Evolutionary conservation across 2,888 invertebrate genomes (phyloP), one percentile per base, ranked within the genome.

Genomic region (Hypomecis atomaria): DNA sequence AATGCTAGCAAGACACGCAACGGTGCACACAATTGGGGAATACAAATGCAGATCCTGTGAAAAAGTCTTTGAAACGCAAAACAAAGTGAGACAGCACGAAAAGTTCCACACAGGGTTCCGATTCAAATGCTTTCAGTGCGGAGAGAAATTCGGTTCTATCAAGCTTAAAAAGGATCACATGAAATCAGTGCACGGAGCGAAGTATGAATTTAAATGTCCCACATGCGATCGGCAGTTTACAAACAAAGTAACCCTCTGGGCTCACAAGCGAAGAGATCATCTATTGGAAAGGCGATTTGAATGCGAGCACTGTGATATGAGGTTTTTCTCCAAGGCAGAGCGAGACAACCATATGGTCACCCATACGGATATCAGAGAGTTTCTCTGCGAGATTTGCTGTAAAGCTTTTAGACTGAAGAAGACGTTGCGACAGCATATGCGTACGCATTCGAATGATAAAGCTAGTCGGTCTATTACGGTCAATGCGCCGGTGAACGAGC

Each of bases 41-140:
- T 88, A 86, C 67, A 78, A 82, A 54, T 90, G 89, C 55, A 78
- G 80, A 36, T 70, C 78, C 6, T 94, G 93, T 64, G 78, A 87
- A 0, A 93, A 93, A 75, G 84, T 89, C 0, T 94, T 93, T 59
- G 87, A 89, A n/a, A 92, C 91, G 0, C 78, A 85, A 9, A 79
- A 87, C 36, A 91, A 92, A 64, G 82, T 89, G 64, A 86, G 86
- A 49, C 84, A 88, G 0, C 93, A 93, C 62, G 89, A 89, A 57
- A 87, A 86, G 43, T 83, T 85, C 0, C 89, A 92, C 0, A 93
- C 89, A 47, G 75, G 82, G 0, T 79, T 84, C 43, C 74, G 64
- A 50, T 83, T 6, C 66, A 85, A 84, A 62, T 90, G 90, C 52
- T 82, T 83, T 0, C 85, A 85, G 34, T 89, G 90, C 59, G 76